Evolutionary conservation across 2,113 vertebrate genomes (phyloP).

Genomic region (Odobenus rosmarus): DNA sequence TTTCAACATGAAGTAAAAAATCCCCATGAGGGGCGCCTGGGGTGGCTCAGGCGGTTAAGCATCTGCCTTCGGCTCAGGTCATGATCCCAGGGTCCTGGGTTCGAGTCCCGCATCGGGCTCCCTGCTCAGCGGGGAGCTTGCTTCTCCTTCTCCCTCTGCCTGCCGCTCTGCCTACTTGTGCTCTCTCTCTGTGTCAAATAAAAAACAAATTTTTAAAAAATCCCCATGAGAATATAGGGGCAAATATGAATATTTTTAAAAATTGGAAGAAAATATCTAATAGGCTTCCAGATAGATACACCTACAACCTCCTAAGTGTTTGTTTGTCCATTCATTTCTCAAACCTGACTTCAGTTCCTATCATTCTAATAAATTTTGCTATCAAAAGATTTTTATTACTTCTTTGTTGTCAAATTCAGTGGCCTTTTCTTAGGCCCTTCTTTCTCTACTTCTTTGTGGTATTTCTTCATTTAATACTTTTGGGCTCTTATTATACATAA

Average conservation of each 20-base stretch:
- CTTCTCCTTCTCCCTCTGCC: too few species aligned
- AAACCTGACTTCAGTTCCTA: neutral
- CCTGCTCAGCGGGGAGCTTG: too few species aligned
- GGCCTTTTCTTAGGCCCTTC: neutral
- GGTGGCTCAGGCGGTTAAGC: neutral
- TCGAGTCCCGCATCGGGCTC: neutral
- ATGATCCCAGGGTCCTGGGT: neutral
- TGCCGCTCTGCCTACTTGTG: too few species aligned
- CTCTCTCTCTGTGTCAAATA: too few species aligned
- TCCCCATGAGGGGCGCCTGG: neutral
- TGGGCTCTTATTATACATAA: neutral
- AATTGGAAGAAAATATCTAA: neutral
- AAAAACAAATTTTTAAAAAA: neutral
- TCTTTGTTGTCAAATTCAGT: neutral
- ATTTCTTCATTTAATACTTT: neutral
- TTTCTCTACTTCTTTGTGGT: neutral
- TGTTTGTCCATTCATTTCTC: neutral
- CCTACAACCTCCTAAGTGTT: neutral
- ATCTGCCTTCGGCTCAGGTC: neutral
- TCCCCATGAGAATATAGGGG: neutral
- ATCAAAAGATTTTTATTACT: neutral
- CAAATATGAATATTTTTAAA: neutral
- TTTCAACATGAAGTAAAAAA: neutral
- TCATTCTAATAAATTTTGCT: neutral
- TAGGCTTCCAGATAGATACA: neutral